Evolutionary conservation across 2,113 vertebrate genomes (phyloP).

Genomic region (Natator depressus): DNA sequence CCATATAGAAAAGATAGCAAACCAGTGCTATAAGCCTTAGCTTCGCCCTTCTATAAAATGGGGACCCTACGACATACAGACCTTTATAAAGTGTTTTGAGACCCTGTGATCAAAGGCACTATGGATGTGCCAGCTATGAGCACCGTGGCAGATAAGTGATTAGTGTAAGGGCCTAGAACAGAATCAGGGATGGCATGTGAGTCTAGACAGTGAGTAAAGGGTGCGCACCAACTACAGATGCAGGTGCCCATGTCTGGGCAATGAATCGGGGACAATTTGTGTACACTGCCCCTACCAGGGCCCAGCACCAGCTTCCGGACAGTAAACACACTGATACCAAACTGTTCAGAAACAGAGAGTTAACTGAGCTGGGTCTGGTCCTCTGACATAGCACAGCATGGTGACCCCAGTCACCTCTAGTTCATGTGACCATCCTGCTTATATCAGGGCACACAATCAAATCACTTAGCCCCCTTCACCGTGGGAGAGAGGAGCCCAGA

Average conservation of each 20-base stretch:
- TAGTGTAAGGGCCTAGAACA: not conserved
- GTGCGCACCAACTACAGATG: not conserved
- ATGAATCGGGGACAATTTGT: not conserved
- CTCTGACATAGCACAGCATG: not conserved
- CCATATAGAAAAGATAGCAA: not conserved
- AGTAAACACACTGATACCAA: not conserved
- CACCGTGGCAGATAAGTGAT: not conserved
- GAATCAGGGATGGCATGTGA: not conserved
- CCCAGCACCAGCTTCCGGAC: not conserved
- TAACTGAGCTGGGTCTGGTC: not conserved
- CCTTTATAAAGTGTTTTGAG: not conserved
- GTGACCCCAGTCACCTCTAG: not conserved
- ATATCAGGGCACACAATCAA: not conserved
- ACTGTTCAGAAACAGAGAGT: not conserved
- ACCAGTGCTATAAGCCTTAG: not conserved
- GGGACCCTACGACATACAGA: not conserved
- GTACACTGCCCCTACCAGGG: not conserved
- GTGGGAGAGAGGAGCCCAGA: accelerated
- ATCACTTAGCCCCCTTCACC: not conserved
- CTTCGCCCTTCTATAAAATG: not conserved
- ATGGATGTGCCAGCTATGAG: not conserved
- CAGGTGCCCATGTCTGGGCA: not conserved
- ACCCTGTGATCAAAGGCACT: not conserved
- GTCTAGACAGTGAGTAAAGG: not conserved
- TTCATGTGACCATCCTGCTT: not conserved